Conservation (phyloP, 1,140 invertebrate genomes). For the Globodera rostochiensis region DNA sequence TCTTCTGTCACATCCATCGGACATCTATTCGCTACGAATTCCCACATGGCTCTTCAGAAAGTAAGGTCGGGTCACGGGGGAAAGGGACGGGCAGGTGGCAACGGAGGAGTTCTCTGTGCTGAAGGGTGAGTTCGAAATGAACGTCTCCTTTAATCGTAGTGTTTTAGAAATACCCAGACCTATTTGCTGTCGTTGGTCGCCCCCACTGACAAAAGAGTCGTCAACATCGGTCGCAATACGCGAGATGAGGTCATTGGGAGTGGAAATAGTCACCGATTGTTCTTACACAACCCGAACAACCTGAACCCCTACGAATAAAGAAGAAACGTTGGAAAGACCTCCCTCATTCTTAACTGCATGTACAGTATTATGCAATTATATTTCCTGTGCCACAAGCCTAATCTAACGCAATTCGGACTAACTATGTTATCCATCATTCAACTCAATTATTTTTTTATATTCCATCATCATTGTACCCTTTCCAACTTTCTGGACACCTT, state of each 20-base stretch:
- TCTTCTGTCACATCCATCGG: background rate
- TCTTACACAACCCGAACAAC: background rate
- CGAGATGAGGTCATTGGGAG: background rate
- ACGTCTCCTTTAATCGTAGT: background rate
- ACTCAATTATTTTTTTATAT: background rate
- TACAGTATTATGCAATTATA: background rate
- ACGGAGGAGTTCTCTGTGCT: slow-evolving; percentile 4
- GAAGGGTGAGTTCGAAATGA: background rate
- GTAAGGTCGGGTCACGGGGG: background rate
- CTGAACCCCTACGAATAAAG: background rate
- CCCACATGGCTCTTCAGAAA: background rate
- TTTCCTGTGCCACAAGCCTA: background rate
- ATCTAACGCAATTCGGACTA: background rate
- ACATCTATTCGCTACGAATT: background rate
- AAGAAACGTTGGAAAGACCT: background rate
- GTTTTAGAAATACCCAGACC: slow-evolving; percentile 30
- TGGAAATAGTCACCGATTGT: background rate
- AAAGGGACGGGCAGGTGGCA: background rate
- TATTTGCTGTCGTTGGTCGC: slow-evolving; percentile 38
- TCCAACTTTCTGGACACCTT: slow-evolving; percentile 22
- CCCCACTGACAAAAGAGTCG: slow-evolving; percentile 26
- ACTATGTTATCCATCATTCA: no score
- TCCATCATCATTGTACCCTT: slow-evolving; percentile 8
- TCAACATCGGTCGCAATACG: slow-evolving; percentile 9
- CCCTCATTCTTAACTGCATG: background rate